Evolutionary conservation across 2,113 vertebrate genomes (phyloP), one percentile per base, ranked within the genome.

Genomic region (Micronycteris hirsuta): DNA sequence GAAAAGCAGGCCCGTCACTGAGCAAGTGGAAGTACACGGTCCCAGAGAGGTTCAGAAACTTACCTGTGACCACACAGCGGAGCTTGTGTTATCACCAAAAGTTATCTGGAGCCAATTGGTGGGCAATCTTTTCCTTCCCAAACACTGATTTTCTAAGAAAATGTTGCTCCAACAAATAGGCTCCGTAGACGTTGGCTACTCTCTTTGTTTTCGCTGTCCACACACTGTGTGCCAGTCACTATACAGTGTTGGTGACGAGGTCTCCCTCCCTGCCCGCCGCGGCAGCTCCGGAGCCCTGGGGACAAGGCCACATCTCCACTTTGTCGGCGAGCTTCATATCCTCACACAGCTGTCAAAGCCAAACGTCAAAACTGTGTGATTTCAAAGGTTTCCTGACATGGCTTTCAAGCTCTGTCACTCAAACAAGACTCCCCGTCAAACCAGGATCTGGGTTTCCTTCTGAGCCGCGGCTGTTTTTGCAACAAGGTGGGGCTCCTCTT

Each of bases 381-480:
- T 8, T 36, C 78, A 4, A 6, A 52, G 33, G 63, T n/a, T 70
- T 63, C 2, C 49, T 33, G 78, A 76, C 9, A 4, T 4, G 1
- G 16, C 12, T 58, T 28, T 47, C 36, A 22, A 76, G 74, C 36
- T 45, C 43, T 47, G 63, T 36, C 47, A 43, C 15, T 71, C 52
- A n/a, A 7, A 24, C 0, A 5, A 68, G 63, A 33, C n/a, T 68
- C 11, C n/a, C 86, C 43, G 1, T 93, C 90, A 63, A 68, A 11
- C 0, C 7, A 9, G 77, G 7, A 2, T 22, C 63, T 12, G 61
- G 9, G 54, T 77, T 28, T 45, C 54, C 68, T 52, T 22, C n/a
- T 1, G 0, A 2, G n/a, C 17, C 0, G 16, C 0, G 49, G 47
- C 43, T 22, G 0, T 58, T 24, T 45, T 67, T 7, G 15, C 45